Evolutionary conservation across 1,140 invertebrate genomes (phyloP), one percentile per base, ranked within the genome.

Genomic region (Plodia interpunctella): DNA sequence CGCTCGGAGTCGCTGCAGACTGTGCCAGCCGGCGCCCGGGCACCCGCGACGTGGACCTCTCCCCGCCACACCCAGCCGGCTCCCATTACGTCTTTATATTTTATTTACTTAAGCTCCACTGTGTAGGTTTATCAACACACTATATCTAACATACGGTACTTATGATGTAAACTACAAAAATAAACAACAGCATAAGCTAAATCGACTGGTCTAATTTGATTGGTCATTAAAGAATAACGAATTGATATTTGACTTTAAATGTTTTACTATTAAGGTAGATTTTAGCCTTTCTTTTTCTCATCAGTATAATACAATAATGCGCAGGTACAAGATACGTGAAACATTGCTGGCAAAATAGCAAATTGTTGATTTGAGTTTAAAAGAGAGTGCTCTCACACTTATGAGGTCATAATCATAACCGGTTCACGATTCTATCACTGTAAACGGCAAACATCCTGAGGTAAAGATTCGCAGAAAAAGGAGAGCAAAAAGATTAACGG

Each of bases 401-500:
- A 25, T 15, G 21, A 53, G 13, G 19, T 64, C 19, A 55, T 55
- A 67, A 67, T 64, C 19, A 55, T 55, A 67, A 67, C 55, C 57
- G 65, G 57, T 57, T 35, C 25, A 49, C 30, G 44, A 49, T 57
- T n/a, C 44, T 60, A 57, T 60, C 53, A 60, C 62, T 66, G 51
- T 60, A 62, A 60, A 55, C 49, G 57, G 68, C 28, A 75, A 72
- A 69, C 51, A 49, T 63, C 70, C 32, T 20, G 69, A 82, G 78
- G 68, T 77, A 65, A 83, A 77, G 72, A 79, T 77, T 68, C 77
- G 67, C 79, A 67, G 63, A 51, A 68, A 63, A 78, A 74, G 65
- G 57, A 65, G 71, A 72, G 71, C 74, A 80, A 87, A 85, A 87
- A 80, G 73, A 78, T 65, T 82, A 85, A 85, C 76, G 77, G 77